phyloP scores from a whole-genome alignment of 2,797 vertebrate species.

The Notolepis coatsorum region DNA sequence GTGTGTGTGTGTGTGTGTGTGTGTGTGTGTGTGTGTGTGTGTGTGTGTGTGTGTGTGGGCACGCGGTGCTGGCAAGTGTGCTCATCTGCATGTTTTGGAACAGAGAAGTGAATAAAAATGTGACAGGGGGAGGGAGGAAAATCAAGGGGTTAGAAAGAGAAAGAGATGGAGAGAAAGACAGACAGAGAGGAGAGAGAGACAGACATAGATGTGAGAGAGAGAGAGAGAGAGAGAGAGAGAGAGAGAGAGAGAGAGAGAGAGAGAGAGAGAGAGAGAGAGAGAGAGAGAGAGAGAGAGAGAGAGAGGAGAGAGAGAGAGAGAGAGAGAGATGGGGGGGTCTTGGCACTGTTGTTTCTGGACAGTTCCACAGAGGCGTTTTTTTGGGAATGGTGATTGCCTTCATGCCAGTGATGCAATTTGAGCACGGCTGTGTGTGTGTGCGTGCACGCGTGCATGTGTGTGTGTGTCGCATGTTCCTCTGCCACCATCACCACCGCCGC shows the following conservation, averaged over 20 bases:
- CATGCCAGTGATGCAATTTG: slow-evolving; percentile 72
- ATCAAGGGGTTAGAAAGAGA: slow-evolving; percentile 31
- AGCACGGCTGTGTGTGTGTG: slow-evolving; percentile 28
- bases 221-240: slow-evolving; percentile 31
- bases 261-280: slow-evolving; percentile 39
- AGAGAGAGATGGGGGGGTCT: slow-evolving; percentile 45
- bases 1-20: slow-evolving; percentile 60
- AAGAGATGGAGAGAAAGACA: slow-evolving; percentile 13
- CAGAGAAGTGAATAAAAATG: slow-evolving; percentile 48
- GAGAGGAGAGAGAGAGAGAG: slow-evolving; percentile 27
- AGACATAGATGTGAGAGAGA: slow-evolving; percentile 21
- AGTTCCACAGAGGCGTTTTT: slow-evolving; percentile 59
- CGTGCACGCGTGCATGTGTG: neutral
- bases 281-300: slow-evolving; percentile 20
- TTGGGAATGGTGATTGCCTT: slow-evolving; percentile 56
- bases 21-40: slow-evolving; percentile 26
- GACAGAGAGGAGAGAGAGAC: slow-evolving; percentile 31
- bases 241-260: slow-evolving; percentile 10
- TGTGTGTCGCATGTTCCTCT: slow-evolving; percentile 29
- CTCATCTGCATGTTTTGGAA: slow-evolving; percentile 72
- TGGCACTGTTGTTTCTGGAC: slow-evolving; percentile 55
- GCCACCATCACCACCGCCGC: slow-evolving; percentile 2
- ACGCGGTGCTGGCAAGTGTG: slow-evolving; percentile 65
- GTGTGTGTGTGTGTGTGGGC: slow-evolving; percentile 57
- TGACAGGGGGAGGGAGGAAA: slow-evolving; percentile 31